Percentiles rank a stretch among this genome's conserved stretches.
These are phyloP conservation scores for Mohoua ochrocephala DNA, from an alignment of 2,113 vertebrate genomes.

Conservation along the genomic window DNA sequence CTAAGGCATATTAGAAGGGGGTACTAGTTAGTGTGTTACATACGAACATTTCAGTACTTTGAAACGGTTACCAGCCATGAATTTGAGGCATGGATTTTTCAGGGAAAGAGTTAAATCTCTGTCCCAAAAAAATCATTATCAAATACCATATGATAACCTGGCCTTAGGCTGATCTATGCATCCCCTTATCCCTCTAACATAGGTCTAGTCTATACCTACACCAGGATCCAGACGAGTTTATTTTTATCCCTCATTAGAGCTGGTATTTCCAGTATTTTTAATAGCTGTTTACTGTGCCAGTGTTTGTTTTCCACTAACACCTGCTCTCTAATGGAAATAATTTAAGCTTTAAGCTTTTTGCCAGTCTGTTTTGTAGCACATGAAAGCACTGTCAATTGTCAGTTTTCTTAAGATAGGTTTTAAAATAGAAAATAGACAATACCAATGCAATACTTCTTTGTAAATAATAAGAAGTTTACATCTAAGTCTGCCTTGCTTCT, in stretches of 20 bases:
- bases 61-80: not conserved
- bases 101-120: not conserved
- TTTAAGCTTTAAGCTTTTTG: not conserved
- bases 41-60: not conserved
- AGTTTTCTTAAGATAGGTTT: not conserved
- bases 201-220: not conserved
- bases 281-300: not conserved
- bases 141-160: not conserved
- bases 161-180: not conserved
- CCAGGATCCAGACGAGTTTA: not conserved
- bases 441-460: not conserved
- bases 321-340: not conserved
- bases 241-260: not conserved
- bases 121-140: rapidly evolving
- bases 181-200: not conserved
- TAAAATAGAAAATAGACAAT: not conserved
- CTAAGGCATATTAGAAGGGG: not conserved
- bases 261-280: not conserved
- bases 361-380: not conserved
- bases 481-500: not conserved
- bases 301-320: not conserved
- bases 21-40: not conserved
- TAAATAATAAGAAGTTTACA: not conserved
- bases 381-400: not conserved
- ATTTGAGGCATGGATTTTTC: not conserved